Base-by-base conservation (phyloP, 2,888 invertebrate species). In the Ptychoptera contaminata region DNA sequence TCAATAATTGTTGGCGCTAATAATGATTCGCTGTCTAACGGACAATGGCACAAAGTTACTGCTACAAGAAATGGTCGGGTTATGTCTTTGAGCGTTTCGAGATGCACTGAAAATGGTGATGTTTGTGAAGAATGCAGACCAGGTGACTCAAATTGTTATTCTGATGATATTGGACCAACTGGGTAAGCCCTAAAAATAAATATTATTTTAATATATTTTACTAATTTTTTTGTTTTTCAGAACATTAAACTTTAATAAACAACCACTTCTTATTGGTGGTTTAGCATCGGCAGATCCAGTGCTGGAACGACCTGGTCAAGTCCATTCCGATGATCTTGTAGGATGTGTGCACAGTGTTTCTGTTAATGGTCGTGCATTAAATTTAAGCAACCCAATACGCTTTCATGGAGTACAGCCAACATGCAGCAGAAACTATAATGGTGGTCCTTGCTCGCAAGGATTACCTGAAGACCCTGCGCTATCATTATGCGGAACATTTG, bases 311-410 rank as follows among this genome's bases (percentile, higher is more conserved):
- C 87, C 87, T 0, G 90, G 88, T 0, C 92, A 93, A 65, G 77
- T 94, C 35, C 82, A 82, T 55, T 82, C 91, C 0, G 92, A 93
- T 58, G 93, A 94, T 60, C 79, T 96, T 48, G 81, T 93, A 12
- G 96, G 96, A 6, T 96, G 96, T 58, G 77, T 94, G 52, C 90
- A 92, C 57, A 88, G 88, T 52, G 82, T 93, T 2, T 77, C 83
- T 0, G 76, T 94, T 44, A 92, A 94, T 57, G 92, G 91, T 4
- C 74, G 88, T 16, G 69, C 78, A 1, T 60, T 92, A 16, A 91
- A 92, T 58, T 67, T 92, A 43, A 84, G 84, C 47, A 79, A 73
- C 52, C 87, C 91, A 0, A 53, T 86, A 2, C 69, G 77, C 42
- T 77, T 83, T 4, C 71, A 77, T 6, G 81, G 80, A 2, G 77